Evolutionary conservation across 2,113 vertebrate genomes (phyloP), one percentile per base, ranked within the genome.

Genomic region (Lophochroa leadbeateri): DNA sequence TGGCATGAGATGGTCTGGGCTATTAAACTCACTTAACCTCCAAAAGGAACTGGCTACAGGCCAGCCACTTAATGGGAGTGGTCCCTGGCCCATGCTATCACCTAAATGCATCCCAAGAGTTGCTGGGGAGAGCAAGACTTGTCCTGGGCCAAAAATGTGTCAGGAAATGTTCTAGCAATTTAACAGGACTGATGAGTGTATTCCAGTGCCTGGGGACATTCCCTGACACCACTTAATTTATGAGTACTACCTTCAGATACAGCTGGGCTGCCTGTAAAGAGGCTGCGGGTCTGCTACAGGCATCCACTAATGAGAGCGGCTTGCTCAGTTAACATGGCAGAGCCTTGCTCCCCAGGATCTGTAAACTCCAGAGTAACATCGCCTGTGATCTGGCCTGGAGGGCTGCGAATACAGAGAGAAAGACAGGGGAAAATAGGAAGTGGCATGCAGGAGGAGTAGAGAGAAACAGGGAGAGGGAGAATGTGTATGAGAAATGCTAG

Each of bases 21-120:
- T 94, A 79, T 96, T 96, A 96, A 91, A 81, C 81, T 87, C 91
- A 89, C 83, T 96, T 95, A 96, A 96, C 77, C 86, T 95, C 47
- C 90, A 91, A 31, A 96, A 95, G 35, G 72, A 96, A 91, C 83
- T 95, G 95, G 94, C 94, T 44, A 50, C 27, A 6, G 71, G 83
- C 91, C 95, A 96, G 74, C 18, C 23, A 13, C 65, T 78, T 96
- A 95, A 87, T 76, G 65, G 91, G 86, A 97, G 81, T 89, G 86
- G 94, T 94, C 81, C 37, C 91, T 89, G 91, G 93, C 91, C 89
- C 81, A 35, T 27, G 77, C 52, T 72, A 91, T 84, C 86, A 89
- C 89, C 81, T 89, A 91, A 96, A 91, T 72, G 61, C 58, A 85
- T 93, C 84, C 77, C n/a, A 3, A 65, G 57, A 89, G 47, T 15